Base-by-base conservation (phyloP, 2,888 invertebrate genomes). In the Folsomia manolachei region DNA sequence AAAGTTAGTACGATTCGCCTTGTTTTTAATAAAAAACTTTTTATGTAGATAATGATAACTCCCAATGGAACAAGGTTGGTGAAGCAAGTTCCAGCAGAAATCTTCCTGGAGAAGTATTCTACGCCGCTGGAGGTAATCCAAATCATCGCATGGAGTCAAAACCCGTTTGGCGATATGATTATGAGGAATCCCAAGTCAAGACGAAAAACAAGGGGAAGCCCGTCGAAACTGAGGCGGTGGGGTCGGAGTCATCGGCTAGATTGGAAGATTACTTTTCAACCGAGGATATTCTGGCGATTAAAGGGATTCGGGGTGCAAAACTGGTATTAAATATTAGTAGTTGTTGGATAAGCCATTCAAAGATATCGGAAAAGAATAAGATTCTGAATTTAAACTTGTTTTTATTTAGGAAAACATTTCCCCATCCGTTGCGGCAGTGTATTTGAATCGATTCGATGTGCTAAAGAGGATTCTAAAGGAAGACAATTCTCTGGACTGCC, bases 361-460 rank as follows among this genome's bases (percentile, higher is more conserved):
- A 18, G 9, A 51, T 51, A 51, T 11, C 51, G 9, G 9, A 18
- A 51, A 51, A n/a, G n/a, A n/a, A n/a, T n/a, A n/a, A n/a, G n/a
- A n/a, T n/a, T n/a, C n/a, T n/a, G n/a, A n/a, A n/a, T n/a, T n/a
- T n/a, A n/a, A n/a, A n/a, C n/a, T n/a, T n/a, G n/a, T n/a, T n/a
- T n/a, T n/a, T 51, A 11, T 51, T 51, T 39, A 64, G 64, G 64
- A 64, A 24, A 21, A 19, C 18, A 24, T 64, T 27, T 64, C 27
- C 7, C 9, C 7, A 11, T 4, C 27, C 7, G 64, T 27, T 9
- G 64, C 64, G 4, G 64, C 64, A 23, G 64, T 64, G 27, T 27
- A n/a, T 7, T 27, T 64, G 64, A 21, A 21, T n/a, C 27, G 64
- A 21, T 64, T 18, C 21, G 27, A 26, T 27, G 18, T 64, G 11